These are phyloP conservation scores for Phaenicophaeus curvirostris DNA, from an alignment of 2,797 vertebrate genomes.

Conservation along the genomic window DNA sequence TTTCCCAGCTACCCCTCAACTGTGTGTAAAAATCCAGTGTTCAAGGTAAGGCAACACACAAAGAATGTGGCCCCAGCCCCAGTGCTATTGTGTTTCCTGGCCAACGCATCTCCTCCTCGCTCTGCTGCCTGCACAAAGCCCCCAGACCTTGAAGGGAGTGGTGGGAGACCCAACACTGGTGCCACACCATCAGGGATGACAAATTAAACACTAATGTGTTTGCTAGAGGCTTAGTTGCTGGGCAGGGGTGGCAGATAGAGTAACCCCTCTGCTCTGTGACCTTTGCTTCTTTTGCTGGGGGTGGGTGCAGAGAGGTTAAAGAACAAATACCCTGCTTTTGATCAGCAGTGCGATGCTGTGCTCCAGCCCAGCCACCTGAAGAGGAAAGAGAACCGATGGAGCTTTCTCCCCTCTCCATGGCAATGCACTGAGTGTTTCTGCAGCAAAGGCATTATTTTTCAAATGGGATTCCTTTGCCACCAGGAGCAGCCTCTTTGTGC, in stretches of 20 bases:
- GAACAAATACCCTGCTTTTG: slow-evolving; percentile 44
- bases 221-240: slow-evolving; percentile 37
- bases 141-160: neutral
- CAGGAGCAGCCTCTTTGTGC: neutral
- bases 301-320: neutral
- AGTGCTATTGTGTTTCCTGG: neutral
- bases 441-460: neutral
- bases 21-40: neutral
- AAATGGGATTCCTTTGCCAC: neutral
- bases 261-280: slow-evolving; percentile 16
- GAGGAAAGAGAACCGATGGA: neutral
- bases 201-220: slow-evolving; percentile 58
- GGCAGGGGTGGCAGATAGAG: neutral
- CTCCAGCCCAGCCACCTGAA: neutral
- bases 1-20: neutral
- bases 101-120: neutral
- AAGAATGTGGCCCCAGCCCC: neutral
- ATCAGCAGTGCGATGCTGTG: neutral
- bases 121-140: neutral
- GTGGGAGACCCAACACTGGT: neutral
- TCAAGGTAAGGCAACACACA: neutral
- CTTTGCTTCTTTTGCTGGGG: slow-evolving; percentile 6
- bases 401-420: neutral
- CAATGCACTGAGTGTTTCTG: neutral
- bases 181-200: neutral